Conservation (phyloP, 1,140 invertebrate genomes). For the Caenorhabditis briggsae region DNA sequence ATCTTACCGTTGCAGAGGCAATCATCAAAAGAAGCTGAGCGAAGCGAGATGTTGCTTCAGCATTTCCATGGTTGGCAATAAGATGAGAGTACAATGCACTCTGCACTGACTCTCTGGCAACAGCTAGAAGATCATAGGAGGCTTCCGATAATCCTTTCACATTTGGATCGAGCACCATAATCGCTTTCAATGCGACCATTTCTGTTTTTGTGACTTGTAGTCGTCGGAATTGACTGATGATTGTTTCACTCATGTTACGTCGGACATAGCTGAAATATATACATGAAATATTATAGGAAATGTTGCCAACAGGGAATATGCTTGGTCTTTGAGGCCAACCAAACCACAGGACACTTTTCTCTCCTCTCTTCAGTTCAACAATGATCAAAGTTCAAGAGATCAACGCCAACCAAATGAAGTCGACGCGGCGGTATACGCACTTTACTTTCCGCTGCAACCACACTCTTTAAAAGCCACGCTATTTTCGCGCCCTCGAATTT, state of each 20-base stretch:
- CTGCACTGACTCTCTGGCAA: slow-evolving; percentile 74
- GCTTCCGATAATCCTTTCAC: slow-evolving; percentile 64
- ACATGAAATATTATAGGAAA: neutral
- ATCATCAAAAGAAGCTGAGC: slow-evolving; percentile 71
- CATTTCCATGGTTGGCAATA: slow-evolving; percentile 56
- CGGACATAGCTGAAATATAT: slow-evolving; percentile 57
- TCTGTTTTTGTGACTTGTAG: slow-evolving; percentile 65
- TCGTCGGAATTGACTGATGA: slow-evolving; percentile 53
- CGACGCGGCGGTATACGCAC: slow-evolving; percentile 30
- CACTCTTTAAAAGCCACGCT: slow-evolving; percentile 36
- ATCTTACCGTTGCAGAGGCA: slow-evolving; percentile 72
- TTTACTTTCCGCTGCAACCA: slow-evolving; percentile 15
- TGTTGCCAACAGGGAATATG: neutral
- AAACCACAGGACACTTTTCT: slow-evolving; percentile 48
- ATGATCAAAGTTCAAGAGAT: slow-evolving; percentile 56
- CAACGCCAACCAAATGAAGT: slow-evolving; percentile 44
- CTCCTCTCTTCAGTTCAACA: neutral
- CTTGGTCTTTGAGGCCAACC: slow-evolving; percentile 16
- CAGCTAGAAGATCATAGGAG: slow-evolving; percentile 63
- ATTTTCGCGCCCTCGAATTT: neutral
- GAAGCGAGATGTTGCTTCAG: slow-evolving; percentile 71
- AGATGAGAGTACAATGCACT: slow-evolving; percentile 73
- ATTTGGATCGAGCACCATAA: slow-evolving; percentile 74
- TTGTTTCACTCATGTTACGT: slow-evolving; percentile 54
- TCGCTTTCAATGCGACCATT: slow-evolving; percentile 75